Evolutionary conservation across 1,140 invertebrate species (phyloP), one percentile per base, ranked within the genome.

Genomic region (Hycleus phaleratus): DNA sequence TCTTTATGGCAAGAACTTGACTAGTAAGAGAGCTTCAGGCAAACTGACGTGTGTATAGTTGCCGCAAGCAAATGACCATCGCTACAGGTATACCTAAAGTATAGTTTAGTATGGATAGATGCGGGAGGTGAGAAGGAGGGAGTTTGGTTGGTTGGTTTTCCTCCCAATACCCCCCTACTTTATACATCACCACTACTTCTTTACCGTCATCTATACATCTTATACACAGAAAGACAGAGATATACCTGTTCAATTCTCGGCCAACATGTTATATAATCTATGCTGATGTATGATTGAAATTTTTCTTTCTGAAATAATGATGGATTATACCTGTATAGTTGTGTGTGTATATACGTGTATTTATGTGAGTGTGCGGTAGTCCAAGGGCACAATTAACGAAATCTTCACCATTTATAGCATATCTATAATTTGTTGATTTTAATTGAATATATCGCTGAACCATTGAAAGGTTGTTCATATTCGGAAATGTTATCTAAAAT

Each of bases 21-120:
- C 61, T 61, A 64, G 65, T 53, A 63, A 68, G 65, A 71, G 58
- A 56, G 68, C 70, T 70, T 57, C 63, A 59, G 68, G 70, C 70
- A 46, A 70, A 70, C 68, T 70, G 68, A 70, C 63, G 68, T 67
- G 45, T 61, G 60, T 57, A 38, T 32, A 48, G 55, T 67, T 59
- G 68, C 70, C 68, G 62, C 64, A 52, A 68, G 70, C 68, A 60
- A 63, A 58, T 68, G 64, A 57, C 67, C 63, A 68, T 50, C 63
- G 46, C 45, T 32, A 32, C 32, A 32, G 32, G 32, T 32, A 32
- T 5, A 32, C 7, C 18, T 18, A 18, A 32, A 7, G 32, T 32
- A 32, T 32, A 32, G 32, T 4, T 32, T 5, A 5, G 32, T 32
- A 32, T 32, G 32, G 32, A 42, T 51, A 46, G 51, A 32, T 40